Evolutionary conservation across 2,888 invertebrate species (phyloP).

Genomic region (Cyclophora albipunctata): DNA sequence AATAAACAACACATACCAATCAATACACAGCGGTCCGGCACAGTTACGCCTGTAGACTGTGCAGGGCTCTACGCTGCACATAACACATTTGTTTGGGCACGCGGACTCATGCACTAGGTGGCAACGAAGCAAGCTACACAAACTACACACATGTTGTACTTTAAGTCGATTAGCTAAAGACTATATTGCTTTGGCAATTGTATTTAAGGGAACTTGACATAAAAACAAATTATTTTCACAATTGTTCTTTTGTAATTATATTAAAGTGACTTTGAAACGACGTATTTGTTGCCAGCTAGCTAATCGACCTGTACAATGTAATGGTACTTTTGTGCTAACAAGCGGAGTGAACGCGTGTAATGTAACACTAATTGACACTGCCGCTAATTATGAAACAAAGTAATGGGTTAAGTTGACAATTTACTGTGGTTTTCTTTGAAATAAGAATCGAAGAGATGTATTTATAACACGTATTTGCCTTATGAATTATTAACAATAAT

Average conservation of each 20-base stretch:
- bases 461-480: too few species aligned
- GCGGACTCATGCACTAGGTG: conserved; percentile 67
- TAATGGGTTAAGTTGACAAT: too few species aligned
- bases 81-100: conserved; percentile 58
- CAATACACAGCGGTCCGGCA: conserved; percentile 58
- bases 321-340: too few species aligned
- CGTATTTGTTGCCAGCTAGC: too few species aligned
- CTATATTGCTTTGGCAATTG: background rate
- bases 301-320: too few species aligned
- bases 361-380: too few species aligned
- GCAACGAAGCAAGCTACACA: conserved; percentile 53
- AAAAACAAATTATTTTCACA: background rate
- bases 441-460: too few species aligned
- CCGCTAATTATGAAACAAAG: too few species aligned
- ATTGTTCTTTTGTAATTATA: background rate
- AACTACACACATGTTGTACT: conserved; percentile 24
- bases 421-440: too few species aligned
- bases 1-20: conserved; percentile 51
- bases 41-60: conserved; percentile 57
- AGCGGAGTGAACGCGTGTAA: too few species aligned
- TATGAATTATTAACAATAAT: too few species aligned
- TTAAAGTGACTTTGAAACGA: background rate
- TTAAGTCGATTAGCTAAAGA: conserved; percentile 7
- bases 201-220: background rate
- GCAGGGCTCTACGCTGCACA: conserved; percentile 60